Evolutionary conservation across 2,113 vertebrate species (phyloP).

Genomic region (Alexandromys fortis): DNA sequence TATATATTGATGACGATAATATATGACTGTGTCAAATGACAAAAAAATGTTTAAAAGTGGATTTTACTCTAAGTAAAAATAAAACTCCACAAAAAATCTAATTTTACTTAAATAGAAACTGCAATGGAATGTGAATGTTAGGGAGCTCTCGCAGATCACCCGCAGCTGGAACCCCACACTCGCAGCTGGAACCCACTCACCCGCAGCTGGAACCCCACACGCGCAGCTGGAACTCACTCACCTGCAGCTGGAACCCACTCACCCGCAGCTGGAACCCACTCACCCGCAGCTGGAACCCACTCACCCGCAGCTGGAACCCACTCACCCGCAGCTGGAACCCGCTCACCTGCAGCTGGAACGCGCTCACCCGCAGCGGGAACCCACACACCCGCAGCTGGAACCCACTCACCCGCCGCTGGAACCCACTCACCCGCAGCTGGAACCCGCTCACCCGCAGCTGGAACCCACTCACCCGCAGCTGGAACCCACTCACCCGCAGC

Average conservation of each 20-base stretch:
- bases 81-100: background rate
- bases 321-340: too few species aligned
- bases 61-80: slow-evolving; percentile 16
- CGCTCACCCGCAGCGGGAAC: too few species aligned
- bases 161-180: too few species aligned
- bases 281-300: background rate
- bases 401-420: background rate
- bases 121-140: background rate
- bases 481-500: too few species aligned
- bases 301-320: too few species aligned
- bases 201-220: too few species aligned
- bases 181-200: background rate
- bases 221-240: background rate
- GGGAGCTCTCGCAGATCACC: background rate
- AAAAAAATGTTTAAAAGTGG: background rate
- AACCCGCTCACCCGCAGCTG: background rate
- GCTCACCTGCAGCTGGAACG: background rate
- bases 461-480: background rate
- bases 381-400: too few species aligned
- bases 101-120: background rate
- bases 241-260: background rate
- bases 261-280: too few species aligned
- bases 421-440: background rate
- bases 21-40: background rate
- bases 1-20: background rate